Evolutionary conservation across 2,113 vertebrate genomes (phyloP).

Genomic region (Pseudolaguvia tuberculata): DNA sequence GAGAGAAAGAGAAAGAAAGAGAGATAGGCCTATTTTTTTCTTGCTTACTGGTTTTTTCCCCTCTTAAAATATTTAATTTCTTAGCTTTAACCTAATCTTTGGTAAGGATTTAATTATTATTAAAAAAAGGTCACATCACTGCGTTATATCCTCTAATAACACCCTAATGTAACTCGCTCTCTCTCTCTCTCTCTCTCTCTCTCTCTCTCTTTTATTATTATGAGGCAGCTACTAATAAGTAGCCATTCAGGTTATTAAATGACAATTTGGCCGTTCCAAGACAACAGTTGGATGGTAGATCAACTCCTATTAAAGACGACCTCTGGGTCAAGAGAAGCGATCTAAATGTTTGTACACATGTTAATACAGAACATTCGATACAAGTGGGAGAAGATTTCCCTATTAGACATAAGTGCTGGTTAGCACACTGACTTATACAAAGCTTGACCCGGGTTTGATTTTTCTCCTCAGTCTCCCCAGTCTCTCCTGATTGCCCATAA

Average conservation of each 20-base stretch:
- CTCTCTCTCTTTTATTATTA: constrained; percentile 31
- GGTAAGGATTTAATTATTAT: background rate
- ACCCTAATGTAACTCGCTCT: too few species aligned
- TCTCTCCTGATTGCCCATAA: too few species aligned
- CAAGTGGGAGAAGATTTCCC: background rate
- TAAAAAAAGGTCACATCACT: background rate
- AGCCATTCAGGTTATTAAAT: constrained; percentile 66
- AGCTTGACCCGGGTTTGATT: too few species aligned
- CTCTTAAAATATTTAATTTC: background rate
- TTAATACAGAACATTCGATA: background rate
- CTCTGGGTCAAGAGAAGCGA: constrained; percentile 62
- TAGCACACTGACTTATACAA: too few species aligned
- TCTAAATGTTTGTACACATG: constrained; percentile 53
- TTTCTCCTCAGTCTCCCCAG: too few species aligned
- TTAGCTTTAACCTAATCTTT: background rate
- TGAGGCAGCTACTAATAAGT: constrained; percentile 31
- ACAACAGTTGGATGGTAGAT: constrained; percentile 62
- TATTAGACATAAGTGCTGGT: background rate
- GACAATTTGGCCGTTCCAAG: constrained; percentile 60
- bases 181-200: constrained; percentile 24
- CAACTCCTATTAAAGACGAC: constrained; percentile 70
- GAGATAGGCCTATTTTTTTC: background rate
- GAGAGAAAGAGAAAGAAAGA: constrained; percentile 11
- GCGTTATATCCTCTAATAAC: background rate
- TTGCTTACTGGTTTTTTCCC: background rate